These are phyloP conservation scores for Myopa testacea DNA, from an alignment of 2,888 invertebrate species.

Conservation along the genomic window DNA sequence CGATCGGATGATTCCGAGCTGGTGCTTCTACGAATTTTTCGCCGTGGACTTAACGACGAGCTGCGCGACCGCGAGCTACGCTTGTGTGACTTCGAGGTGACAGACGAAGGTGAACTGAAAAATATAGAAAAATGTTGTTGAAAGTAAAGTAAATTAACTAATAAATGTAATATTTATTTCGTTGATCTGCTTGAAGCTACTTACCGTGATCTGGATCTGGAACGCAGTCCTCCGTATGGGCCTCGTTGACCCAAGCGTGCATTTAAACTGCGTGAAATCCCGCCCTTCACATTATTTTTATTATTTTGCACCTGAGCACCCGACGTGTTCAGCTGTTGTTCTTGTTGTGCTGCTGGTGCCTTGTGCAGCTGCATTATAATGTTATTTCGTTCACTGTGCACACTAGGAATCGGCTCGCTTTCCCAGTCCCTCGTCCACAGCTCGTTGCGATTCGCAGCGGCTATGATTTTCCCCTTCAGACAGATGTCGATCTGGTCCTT, in stretches of 20 bases:
- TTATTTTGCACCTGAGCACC: constrained; percentile 46
- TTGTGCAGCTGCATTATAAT: constrained; percentile 66
- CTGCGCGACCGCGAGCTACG: constrained; percentile 58
- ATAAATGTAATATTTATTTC: no score
- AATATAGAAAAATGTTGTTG: not conserved
- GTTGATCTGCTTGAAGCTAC: constrained; percentile 36
- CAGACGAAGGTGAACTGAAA: constrained; percentile 58
- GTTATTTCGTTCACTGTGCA: constrained; percentile 81
- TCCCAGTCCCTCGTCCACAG: constrained; percentile 95
- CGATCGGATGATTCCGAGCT: constrained; percentile 68
- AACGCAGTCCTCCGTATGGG: constrained; percentile 59
- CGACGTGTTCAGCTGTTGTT: constrained; percentile 64
- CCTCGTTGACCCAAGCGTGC: constrained; percentile 71
- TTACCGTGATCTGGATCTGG: constrained; percentile 65
- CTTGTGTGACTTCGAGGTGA: constrained; percentile 56
- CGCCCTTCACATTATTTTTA: constrained; percentile 56
- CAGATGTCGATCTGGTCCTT: constrained; percentile 95
- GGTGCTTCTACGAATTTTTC: constrained; percentile 69
- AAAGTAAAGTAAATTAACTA: not conserved
- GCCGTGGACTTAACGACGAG: constrained; percentile 70
- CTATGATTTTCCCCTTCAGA: constrained; percentile 92
- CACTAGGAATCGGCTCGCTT: constrained; percentile 90
- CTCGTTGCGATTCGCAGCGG: constrained; percentile 88
- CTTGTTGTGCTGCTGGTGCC: constrained; percentile 66
- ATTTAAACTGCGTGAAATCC: constrained; percentile 72